Base-by-base conservation (phyloP, 2,797 vertebrate species). In the Brachyrhaphis roseni region DNA sequence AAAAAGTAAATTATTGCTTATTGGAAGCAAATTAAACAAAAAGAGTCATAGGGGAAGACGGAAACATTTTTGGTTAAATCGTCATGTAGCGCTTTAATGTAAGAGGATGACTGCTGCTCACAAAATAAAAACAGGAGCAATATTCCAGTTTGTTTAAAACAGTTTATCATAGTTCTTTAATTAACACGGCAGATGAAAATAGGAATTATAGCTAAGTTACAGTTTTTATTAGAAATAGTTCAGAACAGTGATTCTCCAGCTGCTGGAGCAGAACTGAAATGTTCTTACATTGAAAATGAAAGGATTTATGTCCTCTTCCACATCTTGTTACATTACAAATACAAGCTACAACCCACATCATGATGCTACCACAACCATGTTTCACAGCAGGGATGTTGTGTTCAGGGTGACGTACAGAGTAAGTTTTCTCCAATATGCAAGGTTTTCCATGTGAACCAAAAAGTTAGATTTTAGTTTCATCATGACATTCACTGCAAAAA, bases 21-120 rank as follows among this genome's bases (percentile, higher is more conserved):
- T 64, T 55, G 64, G 77, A 72, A 78, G 78, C 15, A 86, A 80
- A 84, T 84, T 77, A 82, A 79, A 79, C 76, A 79, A 79, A 78
- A 75, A 8, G 72, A 85, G 59, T 77, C 39, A 85, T 62, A 74
- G 80, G 72, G 78, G 82, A 68, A 46, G 82, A 79, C 53, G 53
- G 72, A 78, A 87, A 75, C 72, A 74, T 80, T 80, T 75, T 86
- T 66, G 80, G 78, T 84, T 62, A 79, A 51, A 87, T 88, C 70
- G 83, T 88, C 62, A 81, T 80, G 85, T 74, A 71, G 78, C 53
- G 73, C 53, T 82, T 79, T 18, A 64, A 66, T 5, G 74, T 76
- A 70, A 87, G 28, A 49, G 11, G 70, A 71, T 46, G n/a, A 72
- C 39, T 70, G 49, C 16, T 36, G 62, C 62, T 62, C 31, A 47